Base-by-base conservation (phyloP, 2,113 vertebrate species). In the Mungos mungo region DNA sequence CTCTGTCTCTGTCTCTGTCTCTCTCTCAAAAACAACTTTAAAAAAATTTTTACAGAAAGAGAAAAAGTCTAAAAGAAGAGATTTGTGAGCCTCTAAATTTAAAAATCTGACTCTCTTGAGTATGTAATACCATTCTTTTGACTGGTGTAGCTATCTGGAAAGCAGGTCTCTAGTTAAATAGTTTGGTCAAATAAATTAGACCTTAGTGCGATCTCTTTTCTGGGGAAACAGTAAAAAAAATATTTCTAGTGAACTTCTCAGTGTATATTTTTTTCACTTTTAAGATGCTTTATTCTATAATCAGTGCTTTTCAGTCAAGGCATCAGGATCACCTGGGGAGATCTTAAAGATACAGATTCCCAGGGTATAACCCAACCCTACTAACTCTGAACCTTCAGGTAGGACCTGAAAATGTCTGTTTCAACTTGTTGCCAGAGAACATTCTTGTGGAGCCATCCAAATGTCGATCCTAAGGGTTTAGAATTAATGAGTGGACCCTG, bases 1-100 rank as follows among this genome's bases (percentile, higher is more conserved):
- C 50, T 50, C 50, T 50, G 3, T 50, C 50, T 45, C 45, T 45
- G 6, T 45, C 3, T 47, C 45, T 47, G 7, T 47, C 45, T 47
- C 45, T 47, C 50, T 50, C 13, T 50, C 50, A 50, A 50, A 50
- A 50, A 50, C 13, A 50, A 50, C 50, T 50, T 50, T 50, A 50
- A 50, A 50, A 50, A 50, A 50, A 0, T 50, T 50, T 50, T 50
- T 50, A 50, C 50, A 50, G 13, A 50, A 85, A 89, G 71, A 88
- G n/a, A 27, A 91, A 95, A 92, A 47, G 11, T 79, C 33, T 68
- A 21, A 88, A 84, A 92, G 16, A 96, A 65, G 18, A 96, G 29
- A 91, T n/a, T n/a, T 57, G 9, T 94, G 19, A 60, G 52, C 13
- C 27, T 72, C 29, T 41, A 76, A 41, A 74, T 88, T 47, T 54